Evolutionary conservation across 2,888 invertebrate species (phyloP).

Genomic region (Lypha dubia): DNA sequence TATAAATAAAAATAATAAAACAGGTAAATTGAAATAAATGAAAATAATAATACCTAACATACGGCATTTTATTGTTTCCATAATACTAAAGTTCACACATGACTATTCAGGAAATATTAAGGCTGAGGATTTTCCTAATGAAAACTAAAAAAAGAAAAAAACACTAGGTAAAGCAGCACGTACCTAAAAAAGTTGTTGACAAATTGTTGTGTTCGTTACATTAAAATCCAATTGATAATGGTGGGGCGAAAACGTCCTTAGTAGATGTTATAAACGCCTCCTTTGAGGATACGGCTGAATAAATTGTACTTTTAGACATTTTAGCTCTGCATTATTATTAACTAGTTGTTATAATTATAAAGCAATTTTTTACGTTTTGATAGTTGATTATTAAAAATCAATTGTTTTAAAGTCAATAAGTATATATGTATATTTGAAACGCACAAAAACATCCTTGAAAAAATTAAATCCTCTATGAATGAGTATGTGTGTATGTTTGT

Average conservation of each 20-base stretch:
- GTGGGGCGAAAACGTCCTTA: conserved; percentile 39
- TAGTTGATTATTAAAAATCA: conserved; percentile 70
- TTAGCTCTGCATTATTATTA: conserved; percentile 59
- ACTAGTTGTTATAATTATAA: conserved; percentile 62
- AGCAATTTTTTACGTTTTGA: conserved; percentile 51
- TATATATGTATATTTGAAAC: too few relatives aligned
- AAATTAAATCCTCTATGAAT: conserved; percentile 21
- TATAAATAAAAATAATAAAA: not conserved
- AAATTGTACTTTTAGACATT: conserved; percentile 51
- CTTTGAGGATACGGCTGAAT: conserved; percentile 48
- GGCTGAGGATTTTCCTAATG: conserved; percentile 24
- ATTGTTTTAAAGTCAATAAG: conserved; percentile 66
- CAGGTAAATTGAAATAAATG: conserved; percentile 56
- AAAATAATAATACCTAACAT: conserved; percentile 64
- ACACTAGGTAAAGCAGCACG: not conserved
- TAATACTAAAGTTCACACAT: conserved; percentile 69
- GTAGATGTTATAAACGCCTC: conserved; percentile 62
- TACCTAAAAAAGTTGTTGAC: conserved; percentile 64
- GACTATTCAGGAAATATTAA: conserved; percentile 64
- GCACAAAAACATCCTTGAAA: not conserved
- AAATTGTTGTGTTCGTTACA: conserved; percentile 57
- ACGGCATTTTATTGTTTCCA: conserved; percentile 65
- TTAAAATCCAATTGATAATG: not conserved
- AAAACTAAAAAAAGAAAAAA: conserved; percentile 3
- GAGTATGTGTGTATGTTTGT: conserved; percentile 6